Evolutionary conservation across 1,140 invertebrate genomes (phyloP), one percentile per base, ranked within the genome.

Genomic region (Cydia strobilella): DNA sequence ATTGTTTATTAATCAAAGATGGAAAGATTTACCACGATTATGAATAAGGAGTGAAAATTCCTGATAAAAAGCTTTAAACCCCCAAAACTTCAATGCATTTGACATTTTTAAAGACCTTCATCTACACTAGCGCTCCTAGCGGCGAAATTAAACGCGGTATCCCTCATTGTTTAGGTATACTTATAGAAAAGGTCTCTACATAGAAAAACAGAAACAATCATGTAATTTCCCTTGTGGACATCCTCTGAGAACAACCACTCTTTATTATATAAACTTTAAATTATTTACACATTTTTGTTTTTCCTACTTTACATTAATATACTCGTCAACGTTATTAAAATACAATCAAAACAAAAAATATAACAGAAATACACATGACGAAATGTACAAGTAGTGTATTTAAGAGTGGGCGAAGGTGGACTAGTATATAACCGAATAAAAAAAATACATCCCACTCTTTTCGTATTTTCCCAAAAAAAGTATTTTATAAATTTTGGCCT

Each of bases 181-280:
- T 42, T 75, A 51, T 73, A 35, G 18, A 66, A 42, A 63, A 2
- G 48, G 15, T 9, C 5, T 0, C 39, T 20, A 59, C 39, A 72
- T 75, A 35, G 13, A 79, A 85, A 83, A 80, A 81, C 86, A 84
- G 84, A 84, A 69, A 66, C 66, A 71, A 51, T 27, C 35, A 51
- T 39, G 73, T 85, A 82, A 84, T 86, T 84, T 69, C 65, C 65
- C 65, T 69, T 82, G 84, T 80, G 84, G 82, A 76, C 76, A 82
- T 86, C 79, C 91, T 93, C 85, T 80, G 83, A 93, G 91, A 90
- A 91, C 82, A 85, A 76, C 85, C 86, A 81, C 85, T 85, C 81
- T 92, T 93, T 93, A 91, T 91, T 93, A 91, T 93, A 93, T 93
- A 93, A 93, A 93, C 90, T 93, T 93, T 91, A 90, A 91, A 89